Conservation (phyloP, 2,113 vertebrate species). For the Rhineura floridana region DNA sequence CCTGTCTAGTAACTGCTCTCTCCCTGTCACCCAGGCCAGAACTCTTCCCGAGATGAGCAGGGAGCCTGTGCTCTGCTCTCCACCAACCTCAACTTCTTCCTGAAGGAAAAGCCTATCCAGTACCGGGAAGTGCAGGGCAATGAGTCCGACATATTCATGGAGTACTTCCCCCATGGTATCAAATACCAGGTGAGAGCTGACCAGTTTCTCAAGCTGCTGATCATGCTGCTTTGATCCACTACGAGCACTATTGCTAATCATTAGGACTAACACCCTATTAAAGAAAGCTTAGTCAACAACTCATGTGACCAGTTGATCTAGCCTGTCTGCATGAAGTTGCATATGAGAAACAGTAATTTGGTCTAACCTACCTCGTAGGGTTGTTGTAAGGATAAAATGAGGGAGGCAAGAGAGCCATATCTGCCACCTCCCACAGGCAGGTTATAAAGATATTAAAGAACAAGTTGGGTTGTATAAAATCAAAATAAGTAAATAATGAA, state of each 20-base stretch:
- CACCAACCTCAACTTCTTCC: conserved; percentile 85
- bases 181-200: conserved; percentile 87
- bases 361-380: neutral
- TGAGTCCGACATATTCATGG: conserved; percentile 86
- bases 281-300: neutral
- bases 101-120: conserved; percentile 85
- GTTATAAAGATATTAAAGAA: no score
- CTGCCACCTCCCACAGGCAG: neutral
- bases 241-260: neutral
- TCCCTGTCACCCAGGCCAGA: conserved; percentile 74
- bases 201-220: neutral
- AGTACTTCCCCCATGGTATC: conserved; percentile 85
- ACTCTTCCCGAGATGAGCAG: conserved; percentile 85
- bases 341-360: neutral
- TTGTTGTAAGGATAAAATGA: neutral
- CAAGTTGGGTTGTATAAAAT: no score
- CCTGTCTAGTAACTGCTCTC: neutral
- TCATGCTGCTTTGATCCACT: neutral
- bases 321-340: no score
- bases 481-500: no score
- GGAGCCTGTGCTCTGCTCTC: conserved; percentile 87
- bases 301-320: no score
- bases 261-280: no score
- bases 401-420: neutral
- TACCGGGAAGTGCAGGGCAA: conserved; percentile 88